These are phyloP conservation scores for Euplexia lucipara DNA, from an alignment of 2,888 invertebrate genomes.

Conservation along the genomic window DNA sequence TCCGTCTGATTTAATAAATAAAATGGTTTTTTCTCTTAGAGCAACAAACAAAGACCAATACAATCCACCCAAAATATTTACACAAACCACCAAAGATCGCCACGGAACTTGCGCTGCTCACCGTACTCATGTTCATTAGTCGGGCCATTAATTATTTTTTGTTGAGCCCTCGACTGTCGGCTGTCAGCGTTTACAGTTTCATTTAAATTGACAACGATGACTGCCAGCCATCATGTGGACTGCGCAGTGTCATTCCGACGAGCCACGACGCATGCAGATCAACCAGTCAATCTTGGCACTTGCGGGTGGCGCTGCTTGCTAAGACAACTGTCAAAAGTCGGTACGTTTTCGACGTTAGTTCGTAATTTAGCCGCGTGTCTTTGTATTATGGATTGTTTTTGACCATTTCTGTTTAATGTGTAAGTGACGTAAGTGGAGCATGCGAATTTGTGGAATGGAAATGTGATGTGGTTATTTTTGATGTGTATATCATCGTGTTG, in stretches of 20 bases:
- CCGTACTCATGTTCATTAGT: slow-evolving; percentile 82
- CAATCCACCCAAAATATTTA: background rate
- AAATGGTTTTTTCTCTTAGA: too few relatives aligned
- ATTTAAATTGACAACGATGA: slow-evolving; percentile 81
- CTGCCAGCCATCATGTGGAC: slow-evolving; percentile 66
- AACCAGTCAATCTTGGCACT: slow-evolving; percentile 22
- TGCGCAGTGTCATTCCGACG: slow-evolving; percentile 62
- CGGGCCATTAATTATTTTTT: slow-evolving; percentile 88
- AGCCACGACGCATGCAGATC: background rate
- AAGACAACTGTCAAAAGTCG: slow-evolving; percentile 20
- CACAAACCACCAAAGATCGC: background rate
- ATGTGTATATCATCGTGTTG: background rate
- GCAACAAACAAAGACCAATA: too few relatives aligned
- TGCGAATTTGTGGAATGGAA: slow-evolving; percentile 40
- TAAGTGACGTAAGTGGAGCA: slow-evolving; percentile 32
- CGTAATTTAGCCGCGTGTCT: background rate
- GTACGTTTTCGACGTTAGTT: slow-evolving; percentile 1
- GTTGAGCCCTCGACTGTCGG: slow-evolving; percentile 80
- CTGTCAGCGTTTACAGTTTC: slow-evolving; percentile 79
- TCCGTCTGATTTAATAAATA: too few relatives aligned
- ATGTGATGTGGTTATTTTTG: slow-evolving; percentile 18
- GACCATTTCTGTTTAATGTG: slow-evolving; percentile 48
- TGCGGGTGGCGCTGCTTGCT: slow-evolving; percentile 9
- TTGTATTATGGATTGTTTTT: slow-evolving; percentile 9
- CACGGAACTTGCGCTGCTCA: slow-evolving; percentile 43